phyloP scores from a whole-genome alignment of 1,140 invertebrate genomes.

The Bombus pascuorum region DNA sequence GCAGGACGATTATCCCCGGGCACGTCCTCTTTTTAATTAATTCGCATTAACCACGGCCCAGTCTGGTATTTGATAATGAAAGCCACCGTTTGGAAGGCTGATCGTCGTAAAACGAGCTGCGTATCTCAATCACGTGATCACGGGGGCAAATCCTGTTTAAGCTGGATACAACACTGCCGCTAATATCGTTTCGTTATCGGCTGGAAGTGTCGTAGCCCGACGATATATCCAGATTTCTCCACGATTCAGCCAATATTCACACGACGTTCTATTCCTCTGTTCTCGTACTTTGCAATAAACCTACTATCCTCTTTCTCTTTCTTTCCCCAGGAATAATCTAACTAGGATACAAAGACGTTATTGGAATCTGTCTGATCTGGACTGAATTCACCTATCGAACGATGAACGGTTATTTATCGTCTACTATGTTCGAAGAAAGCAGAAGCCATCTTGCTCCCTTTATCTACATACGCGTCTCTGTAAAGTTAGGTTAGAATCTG shows the following conservation, averaged over 20 bases:
- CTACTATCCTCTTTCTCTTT: background rate
- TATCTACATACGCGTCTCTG: no score
- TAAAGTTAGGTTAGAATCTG: no score
- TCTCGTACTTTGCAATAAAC: background rate
- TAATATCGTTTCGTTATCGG: conserved; percentile 47
- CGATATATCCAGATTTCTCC: conserved; percentile 40
- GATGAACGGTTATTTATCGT: conserved; percentile 17
- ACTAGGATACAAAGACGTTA: background rate
- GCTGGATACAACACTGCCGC: conserved; percentile 30
- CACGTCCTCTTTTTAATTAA: conserved; percentile 43
- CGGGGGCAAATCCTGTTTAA: conserved; percentile 37
- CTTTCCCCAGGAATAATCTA: background rate
- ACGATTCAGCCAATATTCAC: conserved; percentile 22
- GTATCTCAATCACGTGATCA: conserved; percentile 28
- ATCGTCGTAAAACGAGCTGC: conserved; percentile 1
- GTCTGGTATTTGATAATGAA: conserved; percentile 26
- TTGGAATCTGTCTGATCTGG: background rate
- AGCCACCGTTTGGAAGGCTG: background rate
- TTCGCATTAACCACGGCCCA: conserved; percentile 7
- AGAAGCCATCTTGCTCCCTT: no score
- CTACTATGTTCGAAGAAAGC: background rate
- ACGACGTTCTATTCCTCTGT: background rate
- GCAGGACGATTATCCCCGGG: background rate
- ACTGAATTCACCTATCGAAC: background rate
- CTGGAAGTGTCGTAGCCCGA: conserved; percentile 6